Evolutionary conservation across 1,140 invertebrate species (phyloP), one percentile per base, ranked within the genome.

Genomic region (Papilio polyxenes): DNA sequence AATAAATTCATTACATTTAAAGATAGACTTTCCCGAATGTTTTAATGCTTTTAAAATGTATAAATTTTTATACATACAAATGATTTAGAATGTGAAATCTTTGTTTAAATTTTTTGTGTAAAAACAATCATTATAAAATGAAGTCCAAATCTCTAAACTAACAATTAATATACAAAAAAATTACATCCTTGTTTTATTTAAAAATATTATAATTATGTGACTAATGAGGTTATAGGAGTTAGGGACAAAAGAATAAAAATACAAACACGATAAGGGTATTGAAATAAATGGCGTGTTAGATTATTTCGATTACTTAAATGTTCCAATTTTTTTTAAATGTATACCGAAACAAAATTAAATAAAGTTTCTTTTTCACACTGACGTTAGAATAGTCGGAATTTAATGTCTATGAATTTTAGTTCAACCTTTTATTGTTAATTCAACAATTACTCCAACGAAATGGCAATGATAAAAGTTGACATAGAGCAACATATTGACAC

Each of bases 361-460:
- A n/a, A n/a, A 3, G 9, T 59, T 20, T n/a, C n/a, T 59, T n/a
- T 59, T 20, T 6, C 20, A 20, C 20, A 20, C 56, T 53, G 40
- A 3, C 40, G 40, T 44, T 44, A 44, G 40, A 6, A 44, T 2
- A 44, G 7, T 44, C 7, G 40, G 40, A 44, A 44, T 44, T 44
- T 44, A 44, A 44, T 6, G 4, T 44, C 40, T 44, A 44, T 44
- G 40, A 11, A 51, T 51, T 51, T 51, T 51, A 51, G 49, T 51
- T 51, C 49, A 9, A 9, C 2, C 2, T 51, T 11, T 51, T 11
- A 51, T 0, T 59, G 1, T 20, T 59, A 1, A 37, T 5, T 44
- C n/a, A n/a, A n/a, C n/a, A n/a, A n/a, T n/a, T n/a, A n/a, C 23
- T 77, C 31, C 53, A 23, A 31, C 75, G 75, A 53, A 77, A 56